phyloP scores from a whole-genome alignment of 2,888 invertebrate species.

The Ypsolopha sequella region DNA sequence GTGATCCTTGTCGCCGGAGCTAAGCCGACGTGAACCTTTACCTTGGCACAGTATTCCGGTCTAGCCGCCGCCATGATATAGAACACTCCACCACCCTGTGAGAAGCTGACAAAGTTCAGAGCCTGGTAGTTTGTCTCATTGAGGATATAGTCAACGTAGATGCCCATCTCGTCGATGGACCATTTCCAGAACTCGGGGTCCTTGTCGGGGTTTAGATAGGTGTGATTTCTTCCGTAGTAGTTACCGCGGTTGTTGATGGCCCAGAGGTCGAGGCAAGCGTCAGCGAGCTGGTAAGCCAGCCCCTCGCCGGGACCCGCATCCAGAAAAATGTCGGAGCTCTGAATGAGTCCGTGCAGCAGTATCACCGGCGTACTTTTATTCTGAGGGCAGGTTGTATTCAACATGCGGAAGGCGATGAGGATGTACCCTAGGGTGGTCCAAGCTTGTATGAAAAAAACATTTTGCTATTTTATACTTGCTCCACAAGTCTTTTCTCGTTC shows the following conservation, averaged over 20 bases:
- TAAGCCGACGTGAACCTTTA: background rate
- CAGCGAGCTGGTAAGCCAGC: background rate
- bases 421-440: no score
- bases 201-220: background rate
- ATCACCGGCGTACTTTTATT: background rate
- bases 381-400: background rate
- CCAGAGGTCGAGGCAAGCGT: background rate
- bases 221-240: background rate
- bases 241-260: background rate
- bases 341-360: background rate
- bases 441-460: no score
- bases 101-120: background rate
- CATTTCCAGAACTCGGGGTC: background rate
- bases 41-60: background rate
- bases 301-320: background rate
- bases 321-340: background rate
- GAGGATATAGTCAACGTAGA: background rate
- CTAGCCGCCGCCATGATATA: background rate
- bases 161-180: background rate
- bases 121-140: background rate
- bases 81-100: background rate
- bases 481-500: no score
- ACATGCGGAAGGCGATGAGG: background rate
- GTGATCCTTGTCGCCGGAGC: background rate
- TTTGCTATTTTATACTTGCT: no score